These are phyloP conservation scores for Plagiodera versicolora DNA, from an alignment of 2,888 invertebrate species.

Conservation along the genomic window DNA sequence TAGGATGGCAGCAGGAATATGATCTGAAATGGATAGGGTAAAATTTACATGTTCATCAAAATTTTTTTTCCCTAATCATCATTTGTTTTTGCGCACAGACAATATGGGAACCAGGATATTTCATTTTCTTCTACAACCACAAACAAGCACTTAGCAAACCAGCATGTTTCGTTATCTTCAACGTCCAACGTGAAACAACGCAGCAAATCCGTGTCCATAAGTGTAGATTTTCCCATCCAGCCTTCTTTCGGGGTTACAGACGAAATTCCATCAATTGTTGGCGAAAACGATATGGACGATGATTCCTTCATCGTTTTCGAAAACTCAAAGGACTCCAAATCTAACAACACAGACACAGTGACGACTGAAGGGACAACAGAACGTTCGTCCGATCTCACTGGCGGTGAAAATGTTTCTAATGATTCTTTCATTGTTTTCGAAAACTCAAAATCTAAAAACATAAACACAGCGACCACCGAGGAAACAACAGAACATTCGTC, in stretches of 20 bases:
- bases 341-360: background rate
- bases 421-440: slow-evolving; percentile 43
- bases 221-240: slow-evolving; percentile 29
- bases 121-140: slow-evolving; percentile 11
- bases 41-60: slow-evolving; percentile 11
- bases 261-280: slow-evolving; percentile 19
- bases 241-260: background rate
- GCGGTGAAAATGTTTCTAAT: slow-evolving; percentile 9
- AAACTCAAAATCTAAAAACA: slow-evolving; percentile 4
- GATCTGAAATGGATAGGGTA: slow-evolving; percentile 64
- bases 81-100: too few species aligned
- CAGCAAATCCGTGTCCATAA: slow-evolving; percentile 36
- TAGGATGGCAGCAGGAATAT: slow-evolving; percentile 80
- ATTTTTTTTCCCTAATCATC: too few species aligned
- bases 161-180: slow-evolving; percentile 16
- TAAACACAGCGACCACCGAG: background rate
- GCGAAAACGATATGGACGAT: slow-evolving; percentile 25
- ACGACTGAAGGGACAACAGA: background rate
- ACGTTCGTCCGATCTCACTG: background rate
- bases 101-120: too few species aligned
- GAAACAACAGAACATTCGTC: background rate
- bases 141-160: slow-evolving; percentile 18
- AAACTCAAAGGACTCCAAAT: slow-evolving; percentile 9
- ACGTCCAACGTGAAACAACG: slow-evolving; percentile 25
- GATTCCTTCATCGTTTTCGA: slow-evolving; percentile 43